Base-by-base conservation (phyloP, 1,140 invertebrate species). In the Bathynomus jamesi region DNA sequence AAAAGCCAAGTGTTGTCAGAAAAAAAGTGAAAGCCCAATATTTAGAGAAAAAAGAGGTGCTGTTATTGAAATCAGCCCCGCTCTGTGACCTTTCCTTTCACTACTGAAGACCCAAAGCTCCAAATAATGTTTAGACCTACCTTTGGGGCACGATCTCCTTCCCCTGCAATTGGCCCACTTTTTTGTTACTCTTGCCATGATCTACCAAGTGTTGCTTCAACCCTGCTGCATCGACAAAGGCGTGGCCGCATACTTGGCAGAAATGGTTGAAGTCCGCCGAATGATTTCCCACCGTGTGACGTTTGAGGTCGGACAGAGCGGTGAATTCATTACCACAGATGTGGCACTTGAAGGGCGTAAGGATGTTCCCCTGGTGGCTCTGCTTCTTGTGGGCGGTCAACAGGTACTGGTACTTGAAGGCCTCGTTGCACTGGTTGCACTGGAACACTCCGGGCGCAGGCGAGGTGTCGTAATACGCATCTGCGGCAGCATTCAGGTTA, bases 341-440 rank as follows among this genome's bases (percentile, higher is more conserved):
- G 29, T 73, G 72, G 29, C 72, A 73, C 27, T 73, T 60, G 24
- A 61, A 73, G 11, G 29, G 72, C 13, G 40, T 53, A 11, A 65
- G 61, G 31, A 66, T 65, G 25, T 65, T 17, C 10, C 63, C 46
- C 24, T 73, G 67, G 31, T 76, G 75, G 4, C 69, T 69, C 65
- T 77, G 76, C 13, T 70, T 66, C 63, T 74, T 77, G 32, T 77
- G 76, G 3, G 72, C 28, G 0, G 71, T 65, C 25, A 77, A 67
- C 8, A 69, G 76, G 31, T 77, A 67, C 60, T 77, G 76, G 32
- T 74, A 77, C 40, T 74, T 74, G 69, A 77, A 77, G 4, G 67
- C 63, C 61, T 77, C 73, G 24, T 69, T 61, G 61, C 76, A 77
- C n/a, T 62, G 46, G 32, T 77, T 69, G 60, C 76, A 77, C 28